Evolutionary conservation across 2,797 vertebrate genomes (phyloP), one percentile per base, ranked within the genome.

Genomic region (Cynopterus sphinx): DNA sequence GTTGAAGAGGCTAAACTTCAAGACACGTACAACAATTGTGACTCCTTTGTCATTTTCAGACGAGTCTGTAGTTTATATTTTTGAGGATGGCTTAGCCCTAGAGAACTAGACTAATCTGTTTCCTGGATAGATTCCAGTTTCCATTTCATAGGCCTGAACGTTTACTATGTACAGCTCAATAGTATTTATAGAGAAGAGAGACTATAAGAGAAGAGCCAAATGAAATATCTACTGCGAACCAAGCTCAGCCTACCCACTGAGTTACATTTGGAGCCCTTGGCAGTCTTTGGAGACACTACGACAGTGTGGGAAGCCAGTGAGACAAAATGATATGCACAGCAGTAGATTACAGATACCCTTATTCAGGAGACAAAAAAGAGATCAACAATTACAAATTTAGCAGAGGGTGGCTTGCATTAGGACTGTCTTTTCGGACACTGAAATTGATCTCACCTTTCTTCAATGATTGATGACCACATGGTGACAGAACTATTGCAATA

Each of bases 41-140:
- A 17, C 59, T 73, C 12, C 22, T 73, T 89, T 51, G 15, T 74
- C 16, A 59, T 43, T 77, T 87, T 92, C 59, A 61, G 43, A 49
- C 2, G 31, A 77, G 46, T 92, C 78, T 84, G 53, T 51, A 57
- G 43, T 90, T 96, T 95, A 68, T 79, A 39, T 88, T 91, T 91
- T 97, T 59, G 65, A 57, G 59, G 43, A 74, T 24, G 55, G 51
- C n/a, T 28, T 55, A 36, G 3, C 53, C 39, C 57, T 70, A 2
- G 41, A 95, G 70, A 9, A 59, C 57, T 83, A 39, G 57, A 59
- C 49, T 84, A 39, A 68, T 91, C 59, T 94, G n/a, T 86, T 97
- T 91, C 87, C 67, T 97, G 93, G 83, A 65, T 55, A 26, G 41
- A 86, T 65, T 94, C 93, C 86, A 94, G 75, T 91, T 93, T 97